phyloP scores from a whole-genome alignment of 2,888 invertebrate species.

The Orchesellides sinensis region DNA sequence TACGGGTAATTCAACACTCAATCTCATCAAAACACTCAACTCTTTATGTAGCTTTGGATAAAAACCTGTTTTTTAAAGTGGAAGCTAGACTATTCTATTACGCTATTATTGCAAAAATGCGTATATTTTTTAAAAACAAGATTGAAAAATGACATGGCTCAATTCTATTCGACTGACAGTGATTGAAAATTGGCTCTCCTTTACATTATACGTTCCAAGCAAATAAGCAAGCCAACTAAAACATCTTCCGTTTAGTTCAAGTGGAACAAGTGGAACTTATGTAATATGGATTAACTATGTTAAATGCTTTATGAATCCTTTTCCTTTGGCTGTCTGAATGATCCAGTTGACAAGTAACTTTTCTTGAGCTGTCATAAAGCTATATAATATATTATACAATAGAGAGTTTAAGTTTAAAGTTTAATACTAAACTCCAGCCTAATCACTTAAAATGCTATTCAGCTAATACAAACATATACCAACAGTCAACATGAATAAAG shows the following conservation, averaged over 20 bases:
- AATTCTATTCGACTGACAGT: slow-evolving; percentile 13
- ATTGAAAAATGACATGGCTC: slow-evolving; percentile 3
- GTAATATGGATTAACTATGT: no score
- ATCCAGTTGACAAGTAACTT: not conserved
- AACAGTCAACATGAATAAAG: no score
- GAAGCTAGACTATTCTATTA: slow-evolving; percentile 1
- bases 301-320: no score
- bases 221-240: no score
- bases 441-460: not conserved
- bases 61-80: slow-evolving; percentile 50
- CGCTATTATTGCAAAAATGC: not conserved
- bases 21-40: not conserved
- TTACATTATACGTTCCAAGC: no score
- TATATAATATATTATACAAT: not conserved
- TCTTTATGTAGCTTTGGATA: slow-evolving; percentile 4
- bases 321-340: no score
- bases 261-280: no score
- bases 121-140: not conserved
- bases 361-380: not conserved
- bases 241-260: no score
- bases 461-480: not conserved
- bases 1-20: slow-evolving; percentile 21
- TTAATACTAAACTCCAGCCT: not conserved
- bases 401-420: no score
- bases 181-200: slow-evolving; percentile 13